A percentile compares a stretch with the other conserved stretches of the same genome.
Conservation (phyloP, 2,888 invertebrate genomes). For the Tubiluchus corallicola region DNA sequence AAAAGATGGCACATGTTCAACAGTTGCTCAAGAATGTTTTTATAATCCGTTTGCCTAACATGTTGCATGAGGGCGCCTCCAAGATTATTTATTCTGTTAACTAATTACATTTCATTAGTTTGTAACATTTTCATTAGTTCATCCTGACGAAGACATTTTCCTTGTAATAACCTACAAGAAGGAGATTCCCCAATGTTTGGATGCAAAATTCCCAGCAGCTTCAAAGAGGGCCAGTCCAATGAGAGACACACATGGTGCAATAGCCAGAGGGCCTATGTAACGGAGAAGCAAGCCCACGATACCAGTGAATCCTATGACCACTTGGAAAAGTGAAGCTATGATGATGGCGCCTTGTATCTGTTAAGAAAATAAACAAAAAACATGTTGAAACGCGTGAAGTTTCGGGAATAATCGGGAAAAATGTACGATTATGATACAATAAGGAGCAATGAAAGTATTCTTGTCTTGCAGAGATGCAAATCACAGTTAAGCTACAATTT, state of each 20-base stretch:
- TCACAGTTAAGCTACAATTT: too few species aligned
- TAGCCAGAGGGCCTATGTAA: slow-evolving; percentile 61
- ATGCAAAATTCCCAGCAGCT: slow-evolving; percentile 58
- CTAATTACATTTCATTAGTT: neutral
- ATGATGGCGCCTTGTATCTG: slow-evolving; percentile 59
- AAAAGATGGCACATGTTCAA: too few species aligned
- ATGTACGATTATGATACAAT: neutral
- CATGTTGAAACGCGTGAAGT: neutral
- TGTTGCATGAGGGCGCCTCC: too few species aligned
- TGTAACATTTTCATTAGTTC: neutral
- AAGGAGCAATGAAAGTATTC: neutral
- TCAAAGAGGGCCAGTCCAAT: slow-evolving; percentile 64
- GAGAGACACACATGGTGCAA: slow-evolving; percentile 60
- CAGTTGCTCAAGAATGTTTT: too few species aligned
- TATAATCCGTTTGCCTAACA: too few species aligned
- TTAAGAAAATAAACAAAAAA: slow-evolving; percentile 2
- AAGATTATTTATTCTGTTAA: too few species aligned
- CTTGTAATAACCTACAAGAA: slow-evolving; percentile 41
- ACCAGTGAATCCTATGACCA: slow-evolving; percentile 48
- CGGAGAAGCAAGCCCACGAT: slow-evolving; percentile 51
- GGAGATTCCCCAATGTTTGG: slow-evolving; percentile 65
- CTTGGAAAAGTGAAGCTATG: slow-evolving; percentile 52
- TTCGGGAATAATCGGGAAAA: neutral
- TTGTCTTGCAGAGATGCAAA: too few species aligned
- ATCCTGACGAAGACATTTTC: neutral